These are phyloP conservation scores for Neodiprion virginianus DNA, from an alignment of 1,140 invertebrate species.

Conservation along the genomic window DNA sequence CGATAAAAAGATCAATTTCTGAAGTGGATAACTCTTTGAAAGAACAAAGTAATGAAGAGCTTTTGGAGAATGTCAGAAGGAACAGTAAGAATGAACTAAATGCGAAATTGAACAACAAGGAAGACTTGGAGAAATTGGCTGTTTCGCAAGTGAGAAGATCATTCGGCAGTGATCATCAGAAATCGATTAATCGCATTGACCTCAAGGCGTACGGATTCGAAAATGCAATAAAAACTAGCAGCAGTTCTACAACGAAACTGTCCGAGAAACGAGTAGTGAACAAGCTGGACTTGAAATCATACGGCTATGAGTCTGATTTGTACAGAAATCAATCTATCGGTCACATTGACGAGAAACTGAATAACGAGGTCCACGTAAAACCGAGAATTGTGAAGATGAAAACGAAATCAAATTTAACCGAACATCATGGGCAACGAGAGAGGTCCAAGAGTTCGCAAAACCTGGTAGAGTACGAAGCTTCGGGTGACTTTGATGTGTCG, in stretches of 20 bases:
- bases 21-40: background rate
- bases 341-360: conserved; percentile 37
- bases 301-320: conserved; percentile 48
- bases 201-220: conserved; percentile 52
- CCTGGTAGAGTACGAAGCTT: conserved; percentile 6
- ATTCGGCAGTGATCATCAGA: conserved; percentile 31
- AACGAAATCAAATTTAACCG: conserved; percentile 40
- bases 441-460: conserved; percentile 8
- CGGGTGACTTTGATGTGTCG: conserved; percentile 26
- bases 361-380: conserved; percentile 23
- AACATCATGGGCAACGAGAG: conserved; percentile 30
- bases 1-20: background rate
- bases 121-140: conserved; percentile 22
- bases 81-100: conserved; percentile 42
- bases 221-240: conserved; percentile 33
- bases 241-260: conserved; percentile 27
- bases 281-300: conserved; percentile 47
- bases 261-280: conserved; percentile 40
- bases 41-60: conserved; percentile 28
- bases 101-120: conserved; percentile 40
- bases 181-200: conserved; percentile 45
- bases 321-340: conserved; percentile 48
- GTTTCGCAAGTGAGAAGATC: conserved; percentile 26
- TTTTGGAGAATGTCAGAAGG: conserved; percentile 37
- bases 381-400: conserved; percentile 30